Percentiles rank a stretch among this genome's conserved stretches.
phyloP scores from a whole-genome alignment of 2,888 invertebrate species.

The Fragum fragum region DNA sequence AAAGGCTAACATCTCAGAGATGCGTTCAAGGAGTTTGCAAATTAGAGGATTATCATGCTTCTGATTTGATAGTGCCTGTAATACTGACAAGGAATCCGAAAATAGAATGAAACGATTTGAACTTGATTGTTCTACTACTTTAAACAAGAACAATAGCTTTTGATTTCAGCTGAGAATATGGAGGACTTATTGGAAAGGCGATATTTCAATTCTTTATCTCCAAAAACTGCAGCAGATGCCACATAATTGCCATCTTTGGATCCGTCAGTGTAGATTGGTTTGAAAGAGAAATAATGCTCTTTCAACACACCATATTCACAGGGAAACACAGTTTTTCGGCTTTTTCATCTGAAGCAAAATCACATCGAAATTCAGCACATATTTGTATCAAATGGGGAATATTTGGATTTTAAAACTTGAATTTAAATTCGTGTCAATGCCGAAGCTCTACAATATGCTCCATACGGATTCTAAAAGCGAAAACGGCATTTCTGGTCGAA shows the following conservation, averaged over 20 bases:
- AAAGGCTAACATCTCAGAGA: too few species aligned
- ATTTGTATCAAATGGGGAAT: too few species aligned
- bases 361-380: slow-evolving; percentile 2
- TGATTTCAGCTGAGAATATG: slow-evolving; percentile 38
- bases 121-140: background rate
- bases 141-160: slow-evolving; percentile 29
- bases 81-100: too few species aligned
- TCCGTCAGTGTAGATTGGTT: slow-evolving; percentile 35
- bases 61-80: too few species aligned
- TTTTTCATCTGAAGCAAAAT: background rate
- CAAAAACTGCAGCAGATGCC: slow-evolving; percentile 5
- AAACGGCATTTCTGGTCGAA: too few species aligned
- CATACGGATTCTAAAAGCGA: too few species aligned
- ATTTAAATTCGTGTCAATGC: too few species aligned
- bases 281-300: slow-evolving; percentile 5
- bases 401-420: too few species aligned
- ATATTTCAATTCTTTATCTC: background rate
- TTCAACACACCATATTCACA: background rate
- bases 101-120: too few species aligned
- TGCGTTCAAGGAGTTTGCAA: too few species aligned
- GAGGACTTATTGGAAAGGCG: slow-evolving; percentile 32
- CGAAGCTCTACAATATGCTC: too few species aligned
- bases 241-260: slow-evolving; percentile 33
- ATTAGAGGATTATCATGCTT: too few species aligned
- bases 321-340: background rate